These are phyloP conservation scores for Drosophila murphyi DNA, from an alignment of 1,140 invertebrate genomes.

Conservation along the genomic window DNA sequence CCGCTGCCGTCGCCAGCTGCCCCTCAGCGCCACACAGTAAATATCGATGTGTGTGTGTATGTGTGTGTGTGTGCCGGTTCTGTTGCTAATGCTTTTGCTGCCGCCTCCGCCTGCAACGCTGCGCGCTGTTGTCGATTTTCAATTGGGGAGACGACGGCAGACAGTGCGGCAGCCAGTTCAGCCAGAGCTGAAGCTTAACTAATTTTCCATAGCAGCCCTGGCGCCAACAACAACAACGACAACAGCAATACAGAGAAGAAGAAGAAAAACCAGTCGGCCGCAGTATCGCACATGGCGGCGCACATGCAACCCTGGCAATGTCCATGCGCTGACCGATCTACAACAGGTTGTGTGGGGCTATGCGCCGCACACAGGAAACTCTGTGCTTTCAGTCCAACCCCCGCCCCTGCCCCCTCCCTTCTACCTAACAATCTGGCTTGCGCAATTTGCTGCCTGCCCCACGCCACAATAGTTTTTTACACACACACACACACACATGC, in stretches of 20 bases:
- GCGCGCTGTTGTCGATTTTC: conserved; percentile 78
- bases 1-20: conserved; percentile 22
- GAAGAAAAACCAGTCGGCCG: conserved; percentile 24
- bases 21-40: conserved; percentile 59
- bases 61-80: conserved; percentile 39
- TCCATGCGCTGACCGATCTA: conserved; percentile 41
- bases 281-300: conserved; percentile 36
- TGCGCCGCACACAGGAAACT: conserved; percentile 62
- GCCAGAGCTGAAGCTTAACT: conserved; percentile 46
- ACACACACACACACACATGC: conserved; percentile 10
- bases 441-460: conserved; percentile 33
- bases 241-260: conserved; percentile 9
- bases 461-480: conserved; percentile 25
- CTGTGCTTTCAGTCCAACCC: not conserved
- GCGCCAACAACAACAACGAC: conserved; percentile 51
- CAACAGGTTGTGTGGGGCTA: conserved; percentile 48
- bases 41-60: not conserved
- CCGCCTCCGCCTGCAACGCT: conserved; percentile 61
- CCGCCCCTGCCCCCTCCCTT: not conserved
- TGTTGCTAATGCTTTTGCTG: conserved; percentile 31
- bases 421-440: conserved; percentile 4
- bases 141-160: conserved; percentile 58
- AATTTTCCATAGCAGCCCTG: conserved; percentile 71
- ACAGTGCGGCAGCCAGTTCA: conserved; percentile 59
- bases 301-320: conserved; percentile 60